Percentiles rank a stretch among this genome's conserved stretches.
phyloP scores from a whole-genome alignment of 53 echinoderm and acorn worm species.

The Echinometra lucunter region DNA sequence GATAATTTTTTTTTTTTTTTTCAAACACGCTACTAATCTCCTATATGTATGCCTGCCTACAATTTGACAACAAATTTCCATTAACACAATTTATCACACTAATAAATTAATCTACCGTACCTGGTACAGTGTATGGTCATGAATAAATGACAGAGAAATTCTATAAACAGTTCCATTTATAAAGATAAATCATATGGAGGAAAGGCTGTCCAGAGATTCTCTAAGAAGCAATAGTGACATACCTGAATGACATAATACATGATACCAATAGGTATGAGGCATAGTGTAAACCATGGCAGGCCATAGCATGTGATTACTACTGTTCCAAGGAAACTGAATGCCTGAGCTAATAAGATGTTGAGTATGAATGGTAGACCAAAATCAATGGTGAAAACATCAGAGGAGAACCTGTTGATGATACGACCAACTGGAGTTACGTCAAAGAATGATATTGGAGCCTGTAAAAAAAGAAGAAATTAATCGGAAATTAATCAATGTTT shows the following conservation, averaged over 20 bases:
- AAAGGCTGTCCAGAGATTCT: neutral
- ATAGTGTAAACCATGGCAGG: slow-evolving; percentile 90
- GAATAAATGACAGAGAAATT: neutral
- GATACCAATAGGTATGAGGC: slow-evolving; percentile 86
- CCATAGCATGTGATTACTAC: slow-evolving; percentile 91
- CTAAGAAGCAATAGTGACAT: neutral
- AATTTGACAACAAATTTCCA: neutral
- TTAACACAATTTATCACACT: neutral
- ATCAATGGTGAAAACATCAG: slow-evolving; percentile 93
- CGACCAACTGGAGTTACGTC: slow-evolving; percentile 95
- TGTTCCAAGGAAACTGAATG: slow-evolving; percentile 87
- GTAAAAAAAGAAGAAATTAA: neutral
- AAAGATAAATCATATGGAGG: neutral
- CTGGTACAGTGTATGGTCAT: neutral
- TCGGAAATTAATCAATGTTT: neutral
- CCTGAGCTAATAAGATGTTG: slow-evolving; percentile 93
- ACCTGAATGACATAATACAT: slow-evolving; percentile 93
- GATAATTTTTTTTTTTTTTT: neutral
- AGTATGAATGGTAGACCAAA: slow-evolving; percentile 91
- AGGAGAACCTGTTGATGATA: slow-evolving; percentile 97
- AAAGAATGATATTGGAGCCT: slow-evolving; percentile 97
- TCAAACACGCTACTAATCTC: neutral
- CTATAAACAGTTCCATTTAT: neutral
- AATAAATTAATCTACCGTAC: neutral
- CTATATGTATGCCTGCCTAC: neutral